phyloP scores from a whole-genome alignment of 2,113 vertebrate genomes.

The Megatriorchis doriae region DNA sequence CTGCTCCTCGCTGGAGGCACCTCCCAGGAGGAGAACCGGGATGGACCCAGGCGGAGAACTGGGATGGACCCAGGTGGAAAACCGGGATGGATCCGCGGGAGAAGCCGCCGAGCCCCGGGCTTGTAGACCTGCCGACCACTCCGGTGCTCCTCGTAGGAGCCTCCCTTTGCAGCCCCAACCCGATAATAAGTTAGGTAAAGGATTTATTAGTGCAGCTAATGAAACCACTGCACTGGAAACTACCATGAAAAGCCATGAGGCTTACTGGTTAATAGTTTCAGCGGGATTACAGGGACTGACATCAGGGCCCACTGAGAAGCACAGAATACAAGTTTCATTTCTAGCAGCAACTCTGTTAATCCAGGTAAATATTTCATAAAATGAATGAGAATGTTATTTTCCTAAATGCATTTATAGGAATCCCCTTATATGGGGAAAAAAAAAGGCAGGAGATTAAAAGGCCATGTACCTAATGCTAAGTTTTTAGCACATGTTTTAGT shows the following conservation, averaged over 20 bases:
- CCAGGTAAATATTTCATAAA: neutral
- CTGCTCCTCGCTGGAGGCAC: neutral
- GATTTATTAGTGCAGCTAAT: neutral
- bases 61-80: neutral
- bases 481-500: neutral
- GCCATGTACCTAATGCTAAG: neutral
- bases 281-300: neutral
- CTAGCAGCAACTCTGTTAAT: neutral
- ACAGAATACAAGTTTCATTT: neutral
- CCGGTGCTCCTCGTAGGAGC: rapidly evolving
- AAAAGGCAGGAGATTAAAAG: neutral
- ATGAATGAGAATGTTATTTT: neutral
- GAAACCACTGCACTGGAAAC: neutral
- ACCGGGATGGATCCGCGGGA: rapidly evolving
- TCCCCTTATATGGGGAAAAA: neutral
- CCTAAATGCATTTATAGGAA: neutral
- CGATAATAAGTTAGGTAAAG: neutral
- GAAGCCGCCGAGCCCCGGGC: neutral
- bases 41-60: neutral
- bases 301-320: neutral
- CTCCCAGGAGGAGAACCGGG: neutral
- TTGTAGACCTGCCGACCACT: rapidly evolving
- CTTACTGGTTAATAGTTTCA: neutral
- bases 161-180: neutral
- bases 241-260: neutral